Evolutionary conservation across 2,113 vertebrate species (phyloP).

Genomic region (Caloenas nicobarica): DNA sequence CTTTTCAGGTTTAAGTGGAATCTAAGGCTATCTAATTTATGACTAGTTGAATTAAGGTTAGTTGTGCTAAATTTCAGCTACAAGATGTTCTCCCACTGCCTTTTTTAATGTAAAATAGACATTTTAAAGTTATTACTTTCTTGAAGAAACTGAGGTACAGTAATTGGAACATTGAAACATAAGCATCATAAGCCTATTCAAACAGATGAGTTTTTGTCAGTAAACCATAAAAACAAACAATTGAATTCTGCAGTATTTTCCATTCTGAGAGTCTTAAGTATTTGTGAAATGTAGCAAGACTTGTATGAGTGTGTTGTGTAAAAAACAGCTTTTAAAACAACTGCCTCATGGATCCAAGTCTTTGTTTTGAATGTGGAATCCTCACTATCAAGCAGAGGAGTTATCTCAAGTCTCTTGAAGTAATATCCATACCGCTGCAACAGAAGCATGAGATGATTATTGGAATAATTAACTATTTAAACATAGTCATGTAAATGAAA

Average conservation of each 20-base stretch:
- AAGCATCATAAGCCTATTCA: neutral
- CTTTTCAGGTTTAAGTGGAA: neutral
- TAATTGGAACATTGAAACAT: neutral
- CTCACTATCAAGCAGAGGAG: neutral
- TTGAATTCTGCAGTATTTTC: neutral
- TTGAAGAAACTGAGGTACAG: neutral
- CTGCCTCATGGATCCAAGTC: neutral
- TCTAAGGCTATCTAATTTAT: neutral
- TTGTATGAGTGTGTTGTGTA: neutral
- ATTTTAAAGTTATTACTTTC: neutral
- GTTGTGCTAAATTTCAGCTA: neutral
- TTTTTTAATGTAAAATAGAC: neutral
- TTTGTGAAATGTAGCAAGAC: neutral
- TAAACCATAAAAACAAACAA: neutral
- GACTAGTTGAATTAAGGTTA: neutral
- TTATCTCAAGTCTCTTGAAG: neutral
- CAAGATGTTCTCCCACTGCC: neutral
- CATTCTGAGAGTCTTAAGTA: neutral
- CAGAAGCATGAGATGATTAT: neutral
- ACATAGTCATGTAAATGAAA: neutral
- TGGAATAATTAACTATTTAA: constrained; percentile 21
- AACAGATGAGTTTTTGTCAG: neutral
- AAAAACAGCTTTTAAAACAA: neutral
- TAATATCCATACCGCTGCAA: neutral
- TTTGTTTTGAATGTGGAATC: constrained; percentile 19